Evolutionary conservation across 2,888 invertebrate genomes (phyloP).

Genomic region (Drosophila eohydei): DNA sequence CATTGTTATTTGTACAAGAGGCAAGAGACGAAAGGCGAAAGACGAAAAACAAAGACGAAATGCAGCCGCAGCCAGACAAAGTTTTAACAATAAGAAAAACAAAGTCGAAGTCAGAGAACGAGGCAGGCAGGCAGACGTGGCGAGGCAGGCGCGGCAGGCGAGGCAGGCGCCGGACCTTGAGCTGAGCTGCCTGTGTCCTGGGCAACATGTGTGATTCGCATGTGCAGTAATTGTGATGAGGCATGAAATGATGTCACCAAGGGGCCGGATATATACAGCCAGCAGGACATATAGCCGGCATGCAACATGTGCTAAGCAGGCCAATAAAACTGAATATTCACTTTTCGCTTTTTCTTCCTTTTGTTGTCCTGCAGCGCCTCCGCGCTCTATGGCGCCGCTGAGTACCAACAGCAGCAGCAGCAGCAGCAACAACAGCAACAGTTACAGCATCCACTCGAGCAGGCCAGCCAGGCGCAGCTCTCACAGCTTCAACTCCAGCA

Average conservation of each 20-base stretch:
- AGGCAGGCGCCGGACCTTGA: conserved; percentile 26
- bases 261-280: conserved; percentile 35
- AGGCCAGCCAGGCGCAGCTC: conserved; percentile 40
- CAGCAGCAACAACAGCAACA: conserved; percentile 42
- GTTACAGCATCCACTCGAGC: conserved; percentile 18
- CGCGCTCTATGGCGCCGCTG: conserved; percentile 69
- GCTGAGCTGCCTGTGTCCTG: conserved; percentile 50
- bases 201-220: conserved; percentile 77
- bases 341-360: conserved; percentile 6
- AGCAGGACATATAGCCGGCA: conserved; percentile 62
- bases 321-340: conserved; percentile 12
- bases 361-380: conserved; percentile 58
- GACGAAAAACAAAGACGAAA: conserved; percentile 41
- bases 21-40: conserved; percentile 33
- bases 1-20: conserved; percentile 78
- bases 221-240: conserved; percentile 78
- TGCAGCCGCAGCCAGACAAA: conserved; percentile 41
- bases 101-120: conserved; percentile 44
- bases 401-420: conserved; percentile 58
- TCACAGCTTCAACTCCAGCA: conserved; percentile 42
- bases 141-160: background rate
- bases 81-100: conserved; percentile 78
- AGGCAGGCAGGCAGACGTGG: conserved; percentile 6
- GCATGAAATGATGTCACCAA: conserved; percentile 83
- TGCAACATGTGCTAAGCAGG: conserved; percentile 75